A percentile compares a stretch with the other conserved stretches of the same genome.
Conservation (phyloP, 1,140 invertebrate genomes). For the Helicoverpa zea region DNA sequence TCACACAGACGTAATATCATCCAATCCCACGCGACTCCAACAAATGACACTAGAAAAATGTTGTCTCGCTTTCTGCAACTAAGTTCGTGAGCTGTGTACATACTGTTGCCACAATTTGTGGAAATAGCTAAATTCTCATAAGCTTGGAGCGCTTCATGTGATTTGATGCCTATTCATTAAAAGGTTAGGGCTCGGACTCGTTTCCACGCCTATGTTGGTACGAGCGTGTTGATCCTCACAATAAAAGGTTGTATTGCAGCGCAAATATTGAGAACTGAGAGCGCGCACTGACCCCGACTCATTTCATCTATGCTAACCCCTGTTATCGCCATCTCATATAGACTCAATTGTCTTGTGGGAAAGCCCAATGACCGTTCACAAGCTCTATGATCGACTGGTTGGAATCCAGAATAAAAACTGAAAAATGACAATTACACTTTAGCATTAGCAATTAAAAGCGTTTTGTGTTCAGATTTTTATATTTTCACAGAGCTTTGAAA, state of each 20-base stretch:
- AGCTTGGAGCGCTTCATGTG: constrained; percentile 26
- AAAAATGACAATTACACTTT: constrained; percentile 54
- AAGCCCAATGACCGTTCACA: constrained; percentile 65
- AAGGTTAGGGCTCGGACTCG: constrained; percentile 55
- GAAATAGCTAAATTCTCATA: constrained; percentile 28
- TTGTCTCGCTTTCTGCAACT: constrained; percentile 23
- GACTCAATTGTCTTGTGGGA: constrained; percentile 78
- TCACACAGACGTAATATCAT: constrained; percentile 66
- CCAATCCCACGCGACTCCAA: constrained; percentile 56
- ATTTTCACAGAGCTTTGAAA: constrained; percentile 56
- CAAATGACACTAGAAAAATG: constrained; percentile 59
- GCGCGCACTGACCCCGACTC: constrained; percentile 73
- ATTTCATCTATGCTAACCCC: constrained; percentile 79
- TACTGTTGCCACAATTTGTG: constrained; percentile 9
- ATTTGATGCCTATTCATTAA: constrained; percentile 57
- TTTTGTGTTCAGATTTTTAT: constrained; percentile 62
- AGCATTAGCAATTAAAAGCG: constrained; percentile 55
- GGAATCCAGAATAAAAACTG: not conserved
- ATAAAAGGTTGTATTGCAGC: constrained; percentile 77
- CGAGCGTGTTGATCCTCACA: constrained; percentile 67
- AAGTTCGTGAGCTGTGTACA: constrained; percentile 34
- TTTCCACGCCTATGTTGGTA: constrained; percentile 59
- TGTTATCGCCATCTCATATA: constrained; percentile 69
- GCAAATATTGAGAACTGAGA: constrained; percentile 77
- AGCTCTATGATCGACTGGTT: constrained; percentile 35